Base-by-base conservation (phyloP, 2,113 vertebrate species). In the Clarias macrocephalus region DNA sequence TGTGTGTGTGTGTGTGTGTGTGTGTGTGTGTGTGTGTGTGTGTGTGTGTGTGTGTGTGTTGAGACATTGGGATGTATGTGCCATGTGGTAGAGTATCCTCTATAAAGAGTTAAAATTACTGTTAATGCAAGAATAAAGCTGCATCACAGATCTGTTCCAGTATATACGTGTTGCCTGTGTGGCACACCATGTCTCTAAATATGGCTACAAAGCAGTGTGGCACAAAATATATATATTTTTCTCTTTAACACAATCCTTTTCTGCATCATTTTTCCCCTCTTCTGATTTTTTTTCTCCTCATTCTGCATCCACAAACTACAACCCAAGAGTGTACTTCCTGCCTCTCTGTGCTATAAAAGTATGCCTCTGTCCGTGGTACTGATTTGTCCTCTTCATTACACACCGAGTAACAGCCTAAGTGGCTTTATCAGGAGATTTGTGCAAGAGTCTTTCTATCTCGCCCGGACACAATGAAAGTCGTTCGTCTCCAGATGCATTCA, bases 401-500 rank as follows among this genome's bases (percentile, higher is more conserved):
- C 42, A 33, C 16, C 59, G 75, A 84, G 66, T 68, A 80, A 30
- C 63, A 54, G 86, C 37, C 80, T 63, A 56, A 80, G 70, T 56
- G 52, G 83, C 54, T 85, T 85, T 85, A 89, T 89, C 80, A 62
- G 81, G 84, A 90, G 84, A 84, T 86, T 88, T 72, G 54, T 75
- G 12, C 37, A 30, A 83, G 88, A 62, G 48, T 86, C 85, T 80
- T 59, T 6, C 80, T 68, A 82, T 82, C 82, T 70, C 48, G 11
- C 76, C 48, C 70, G 33, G 62, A 68, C 81, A 85, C 87, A 84
- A 88, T 88, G 60, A 88, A 83, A 85, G 63, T 79, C 83, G 68
- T 85, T 81, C 77, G 13, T 89, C 85, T 89, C 70, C 86, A 82
- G 60, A 89, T 89, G 82, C 88, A 83, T 79, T 85, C 76, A 83